Evolutionary conservation across 2,797 vertebrate genomes (phyloP), one percentile per base, ranked within the genome.

Genomic region (Fundulus diaphanus): DNA sequence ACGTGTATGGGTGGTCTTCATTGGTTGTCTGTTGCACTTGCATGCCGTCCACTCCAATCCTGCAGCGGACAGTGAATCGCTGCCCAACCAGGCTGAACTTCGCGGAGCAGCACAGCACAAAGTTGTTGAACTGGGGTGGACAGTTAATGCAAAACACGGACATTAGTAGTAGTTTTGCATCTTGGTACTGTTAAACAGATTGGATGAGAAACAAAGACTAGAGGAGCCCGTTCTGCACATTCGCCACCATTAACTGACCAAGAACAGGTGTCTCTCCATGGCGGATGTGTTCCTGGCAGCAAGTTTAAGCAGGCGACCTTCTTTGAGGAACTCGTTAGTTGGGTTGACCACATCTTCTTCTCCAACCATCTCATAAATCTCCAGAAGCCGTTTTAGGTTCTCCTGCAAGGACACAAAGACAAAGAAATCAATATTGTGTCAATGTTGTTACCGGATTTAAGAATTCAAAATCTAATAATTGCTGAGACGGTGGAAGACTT

Each of bases 281-380:
- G 93, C 92, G 0, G 92, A 96, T 0, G 92, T 93, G 90, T 95
- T 96, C 69, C 97, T 96, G 78, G 95, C 95, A 2, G 97, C 96
- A 6, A 98, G 94, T 83, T 98, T 98, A 37, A 97, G 94, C 77
- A 98, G 93, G 0, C 96, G 96, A 0, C 97, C 97, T 75, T 98
- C 96, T 20, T 94, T 95, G 77, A 98, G 94, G 73, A 98, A 94
- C 86, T 97, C 93, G 0, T 96, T 98, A 66, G 97, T 95, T 0
- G 97, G 97, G 78, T 97, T 96, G 31, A 97, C 93, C 0, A 98
- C 95, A 73, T 97, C 96, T 56, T 97, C 96, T 0, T 97, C 96
- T 54, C 97, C 96, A 63, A 98, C 92, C 90, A 97, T 96, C 91
- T 97, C 96, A 42, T 96, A 97, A 77, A 98, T 96, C 24, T 95